A percentile compares a stretch with the other conserved stretches of the same genome.
These are phyloP conservation scores for Baryphthengus martii DNA, from an alignment of 2,113 vertebrate genomes.

Conservation along the genomic window DNA sequence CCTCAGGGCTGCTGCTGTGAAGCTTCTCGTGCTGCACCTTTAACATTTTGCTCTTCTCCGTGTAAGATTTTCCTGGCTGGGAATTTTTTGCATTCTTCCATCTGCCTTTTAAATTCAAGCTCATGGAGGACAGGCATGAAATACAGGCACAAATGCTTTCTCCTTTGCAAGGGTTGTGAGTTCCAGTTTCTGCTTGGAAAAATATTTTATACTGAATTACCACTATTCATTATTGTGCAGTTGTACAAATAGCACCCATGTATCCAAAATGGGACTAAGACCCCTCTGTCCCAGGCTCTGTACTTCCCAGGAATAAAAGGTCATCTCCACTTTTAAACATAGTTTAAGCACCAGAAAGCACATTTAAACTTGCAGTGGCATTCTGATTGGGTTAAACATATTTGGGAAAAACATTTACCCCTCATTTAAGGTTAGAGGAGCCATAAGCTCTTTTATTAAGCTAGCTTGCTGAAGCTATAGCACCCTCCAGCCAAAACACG, in stretches of 20 bases:
- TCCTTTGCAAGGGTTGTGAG: neutral
- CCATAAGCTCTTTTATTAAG: neutral
- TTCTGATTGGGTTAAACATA: neutral
- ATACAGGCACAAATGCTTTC: neutral
- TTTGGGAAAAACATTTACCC: neutral
- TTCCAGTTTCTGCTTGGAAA: neutral
- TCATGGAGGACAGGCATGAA: neutral
- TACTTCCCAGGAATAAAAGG: neutral
- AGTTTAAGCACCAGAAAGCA: neutral
- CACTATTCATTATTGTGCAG: neutral
- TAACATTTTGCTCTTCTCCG: neutral
- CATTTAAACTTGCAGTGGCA: neutral
- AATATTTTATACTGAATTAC: neutral
- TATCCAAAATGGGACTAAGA: neutral
- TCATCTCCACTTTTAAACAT: neutral
- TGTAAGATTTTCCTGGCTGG: neutral
- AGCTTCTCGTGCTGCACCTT: neutral
- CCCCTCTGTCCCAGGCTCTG: neutral
- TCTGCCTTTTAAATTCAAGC: neutral
- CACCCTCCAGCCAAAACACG: neutral
- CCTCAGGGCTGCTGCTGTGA: neutral
- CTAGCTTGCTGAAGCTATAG: neutral
- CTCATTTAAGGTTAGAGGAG: neutral
- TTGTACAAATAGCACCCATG: rapidly evolving
- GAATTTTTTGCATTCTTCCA: neutral